Conservation (phyloP, 2,113 vertebrate species). For the Ornithorhynchus anatinus region DNA sequence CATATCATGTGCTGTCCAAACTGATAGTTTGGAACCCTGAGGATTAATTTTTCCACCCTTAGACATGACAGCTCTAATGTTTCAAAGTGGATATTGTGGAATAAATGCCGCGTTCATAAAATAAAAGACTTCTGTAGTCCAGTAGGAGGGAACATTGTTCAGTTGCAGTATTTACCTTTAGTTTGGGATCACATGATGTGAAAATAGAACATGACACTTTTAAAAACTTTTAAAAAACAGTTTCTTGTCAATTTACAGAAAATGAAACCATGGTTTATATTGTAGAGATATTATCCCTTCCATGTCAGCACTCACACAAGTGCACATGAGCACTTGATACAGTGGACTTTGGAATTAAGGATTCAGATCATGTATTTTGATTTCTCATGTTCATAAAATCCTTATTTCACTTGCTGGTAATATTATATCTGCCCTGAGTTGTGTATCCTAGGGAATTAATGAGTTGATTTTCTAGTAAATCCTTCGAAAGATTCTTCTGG, state of each 20-base stretch:
- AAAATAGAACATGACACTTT: not conserved
- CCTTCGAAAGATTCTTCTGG: not conserved
- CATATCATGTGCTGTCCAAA: no score
- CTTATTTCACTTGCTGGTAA: not conserved
- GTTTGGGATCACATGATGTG: not conserved
- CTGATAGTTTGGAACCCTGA: no score
- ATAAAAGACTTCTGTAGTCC: no score
- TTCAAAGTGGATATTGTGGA: no score
- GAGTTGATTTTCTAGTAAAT: not conserved
- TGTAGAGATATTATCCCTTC: not conserved
- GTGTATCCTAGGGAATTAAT: not conserved
- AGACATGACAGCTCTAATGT: no score
- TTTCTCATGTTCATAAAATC: not conserved
- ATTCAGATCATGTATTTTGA: not conserved
- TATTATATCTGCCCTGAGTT: not conserved
- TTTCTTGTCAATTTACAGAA: not conserved
- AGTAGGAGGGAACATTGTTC: no score
- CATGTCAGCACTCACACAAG: no score
- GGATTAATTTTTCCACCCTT: no score
- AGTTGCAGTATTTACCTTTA: no score
- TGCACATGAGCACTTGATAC: not conserved
- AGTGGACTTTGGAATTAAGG: not conserved
- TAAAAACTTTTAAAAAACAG: not conserved
- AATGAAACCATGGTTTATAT: not conserved
- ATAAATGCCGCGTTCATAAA: no score